Conservation (phyloP, 2,888 invertebrate species). For the Lasioglossum malachurum region DNA sequence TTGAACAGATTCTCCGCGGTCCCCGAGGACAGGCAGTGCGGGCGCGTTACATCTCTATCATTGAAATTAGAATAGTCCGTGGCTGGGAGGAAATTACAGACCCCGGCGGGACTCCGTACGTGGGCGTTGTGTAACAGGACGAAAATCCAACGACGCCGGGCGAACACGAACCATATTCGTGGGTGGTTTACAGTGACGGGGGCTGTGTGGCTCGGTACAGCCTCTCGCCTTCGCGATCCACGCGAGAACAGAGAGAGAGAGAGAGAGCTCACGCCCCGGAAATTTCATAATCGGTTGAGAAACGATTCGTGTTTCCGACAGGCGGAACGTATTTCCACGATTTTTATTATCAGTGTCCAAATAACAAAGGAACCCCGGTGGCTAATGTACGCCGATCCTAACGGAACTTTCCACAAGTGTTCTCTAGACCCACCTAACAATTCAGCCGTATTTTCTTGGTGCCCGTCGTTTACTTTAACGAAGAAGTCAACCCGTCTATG, state of each 20-base stretch:
- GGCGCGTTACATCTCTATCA: conserved; percentile 44
- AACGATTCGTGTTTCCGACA: neutral
- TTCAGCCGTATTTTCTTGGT: no score
- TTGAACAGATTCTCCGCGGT: conserved; percentile 42
- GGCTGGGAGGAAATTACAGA: conserved; percentile 47
- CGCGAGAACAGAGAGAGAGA: neutral
- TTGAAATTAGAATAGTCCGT: conserved; percentile 48
- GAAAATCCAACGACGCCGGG: conserved; percentile 38
- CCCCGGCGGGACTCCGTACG: conserved; percentile 9
- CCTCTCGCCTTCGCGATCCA: neutral
- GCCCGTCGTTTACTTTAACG: no score
- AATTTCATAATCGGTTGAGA: conserved; percentile 5
- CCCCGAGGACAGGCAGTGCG: conserved; percentile 16
- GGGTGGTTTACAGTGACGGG: neutral
- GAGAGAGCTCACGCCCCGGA: neutral
- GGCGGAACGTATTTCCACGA: neutral
- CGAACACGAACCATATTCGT: conserved; percentile 1
- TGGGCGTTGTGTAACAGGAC: conserved; percentile 9
- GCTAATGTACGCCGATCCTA: no score
- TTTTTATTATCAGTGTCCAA: no score
- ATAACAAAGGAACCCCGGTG: no score
- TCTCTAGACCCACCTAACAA: no score
- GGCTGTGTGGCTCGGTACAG: neutral
- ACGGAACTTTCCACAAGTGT: no score
- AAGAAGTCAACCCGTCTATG: no score